Percentiles rank a stretch among this genome's conserved stretches.
Conservation (phyloP, 2,888 invertebrate species). For the Steinernema scapterisci region DNA sequence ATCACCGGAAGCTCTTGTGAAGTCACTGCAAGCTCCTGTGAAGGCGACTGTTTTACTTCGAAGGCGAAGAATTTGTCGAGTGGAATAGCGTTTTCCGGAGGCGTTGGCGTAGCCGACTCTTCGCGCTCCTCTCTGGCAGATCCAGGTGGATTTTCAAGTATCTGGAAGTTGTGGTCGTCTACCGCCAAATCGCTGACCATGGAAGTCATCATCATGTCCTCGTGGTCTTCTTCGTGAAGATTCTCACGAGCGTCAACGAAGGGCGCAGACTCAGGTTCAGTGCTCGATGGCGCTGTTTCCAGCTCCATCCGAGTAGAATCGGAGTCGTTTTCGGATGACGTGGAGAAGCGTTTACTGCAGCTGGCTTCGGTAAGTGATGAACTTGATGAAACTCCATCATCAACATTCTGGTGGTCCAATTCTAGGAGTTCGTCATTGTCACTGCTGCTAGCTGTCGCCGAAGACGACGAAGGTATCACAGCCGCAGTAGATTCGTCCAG, state of each 20-base stretch:
- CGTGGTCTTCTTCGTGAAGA: not conserved
- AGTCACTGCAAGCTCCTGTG: too few relatives aligned
- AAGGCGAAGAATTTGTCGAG: slow-evolving; percentile 24
- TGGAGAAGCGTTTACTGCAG: slow-evolving; percentile 25
- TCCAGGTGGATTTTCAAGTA: not conserved
- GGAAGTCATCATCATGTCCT: slow-evolving; percentile 13
- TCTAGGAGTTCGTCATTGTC: slow-evolving; percentile 18
- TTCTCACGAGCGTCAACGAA: not conserved
- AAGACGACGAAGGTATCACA: not conserved
- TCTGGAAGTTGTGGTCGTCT: slow-evolving; percentile 10
- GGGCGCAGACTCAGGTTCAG: not conserved
- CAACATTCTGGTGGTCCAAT: not conserved
- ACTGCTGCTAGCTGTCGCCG: slow-evolving; percentile 5
- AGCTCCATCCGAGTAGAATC: slow-evolving; percentile 26
- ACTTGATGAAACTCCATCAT: not conserved
- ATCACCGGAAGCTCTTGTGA: slow-evolving; percentile 35
- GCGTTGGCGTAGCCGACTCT: slow-evolving; percentile 23
- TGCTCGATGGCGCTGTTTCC: slow-evolving; percentile 6
- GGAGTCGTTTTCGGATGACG: slow-evolving; percentile 24
- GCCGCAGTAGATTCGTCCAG: not conserved
- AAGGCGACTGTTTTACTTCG: slow-evolving; percentile 34
- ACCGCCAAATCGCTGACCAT: not conserved
- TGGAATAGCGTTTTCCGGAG: slow-evolving; percentile 1
- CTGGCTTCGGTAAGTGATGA: not conserved
- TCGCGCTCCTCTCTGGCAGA: not conserved